phyloP scores from a whole-genome alignment of 2,797 vertebrate genomes.

The Megalops cyprinoides region DNA sequence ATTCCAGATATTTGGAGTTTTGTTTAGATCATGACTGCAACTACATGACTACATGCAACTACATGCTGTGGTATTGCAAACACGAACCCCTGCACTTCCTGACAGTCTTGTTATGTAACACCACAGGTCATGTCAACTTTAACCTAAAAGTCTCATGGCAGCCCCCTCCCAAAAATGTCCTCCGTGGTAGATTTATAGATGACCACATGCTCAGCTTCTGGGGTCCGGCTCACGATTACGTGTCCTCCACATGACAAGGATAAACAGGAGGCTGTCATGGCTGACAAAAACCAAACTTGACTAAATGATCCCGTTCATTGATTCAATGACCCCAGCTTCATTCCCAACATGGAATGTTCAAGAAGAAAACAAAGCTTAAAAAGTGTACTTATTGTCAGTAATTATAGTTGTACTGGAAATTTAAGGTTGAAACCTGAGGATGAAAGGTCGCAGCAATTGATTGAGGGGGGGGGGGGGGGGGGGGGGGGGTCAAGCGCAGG shows the following conservation, averaged over 20 bases:
- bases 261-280: not conserved
- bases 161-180: not conserved
- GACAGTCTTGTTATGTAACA: constrained; percentile 8
- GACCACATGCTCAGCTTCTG: constrained; percentile 14
- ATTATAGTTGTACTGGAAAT: not conserved
- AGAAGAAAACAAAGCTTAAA: too few species aligned
- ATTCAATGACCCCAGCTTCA: too few species aligned
- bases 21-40: not conserved
- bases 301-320: not conserved
- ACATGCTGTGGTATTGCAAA: not conserved
- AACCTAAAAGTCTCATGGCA: constrained; percentile 2
- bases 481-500: constrained; percentile 26
- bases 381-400: not conserved
- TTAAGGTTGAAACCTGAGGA: not conserved
- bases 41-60: not conserved
- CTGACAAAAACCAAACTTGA: not conserved
- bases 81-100: not conserved
- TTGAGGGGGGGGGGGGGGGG: too few species aligned
- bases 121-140: constrained; percentile 13
- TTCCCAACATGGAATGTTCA: too few species aligned
- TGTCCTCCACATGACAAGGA: not conserved
- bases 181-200: constrained; percentile 17
- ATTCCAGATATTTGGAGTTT: not conserved
- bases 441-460: constrained; percentile 19
- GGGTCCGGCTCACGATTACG: not conserved